Evolutionary conservation across 2,888 invertebrate genomes (phyloP).

Genomic region (Pterostichus madidus): DNA sequence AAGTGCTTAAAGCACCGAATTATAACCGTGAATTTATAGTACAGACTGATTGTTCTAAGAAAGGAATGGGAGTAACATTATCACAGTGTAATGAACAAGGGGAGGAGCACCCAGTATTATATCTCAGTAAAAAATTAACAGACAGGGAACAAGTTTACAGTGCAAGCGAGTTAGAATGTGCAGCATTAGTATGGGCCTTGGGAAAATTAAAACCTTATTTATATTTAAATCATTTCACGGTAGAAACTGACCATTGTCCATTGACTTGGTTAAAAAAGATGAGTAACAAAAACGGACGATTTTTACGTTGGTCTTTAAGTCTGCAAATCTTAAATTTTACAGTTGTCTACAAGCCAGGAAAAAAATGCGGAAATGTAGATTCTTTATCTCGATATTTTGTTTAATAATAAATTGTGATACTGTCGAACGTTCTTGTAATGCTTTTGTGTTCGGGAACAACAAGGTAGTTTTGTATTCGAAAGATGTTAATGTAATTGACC

Average conservation of each 20-base stretch:
- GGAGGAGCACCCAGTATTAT: constrained; percentile 33
- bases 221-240: constrained; percentile 11
- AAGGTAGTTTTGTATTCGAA: too few relatives aligned
- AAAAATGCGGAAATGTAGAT: constrained; percentile 34
- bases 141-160: constrained; percentile 46
- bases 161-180: constrained; percentile 42
- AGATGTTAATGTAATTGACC: too few relatives aligned
- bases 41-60: constrained; percentile 11
- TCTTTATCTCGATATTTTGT: constrained; percentile 18
- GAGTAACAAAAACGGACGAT: constrained; percentile 30
- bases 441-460: too few relatives aligned
- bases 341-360: constrained; percentile 26
- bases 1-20: too few relatives aligned
- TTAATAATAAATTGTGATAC: neutral
- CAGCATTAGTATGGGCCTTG: constrained; percentile 38
- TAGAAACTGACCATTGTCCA: constrained; percentile 42
- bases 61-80: constrained; percentile 45
- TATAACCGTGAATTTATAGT: constrained; percentile 16
- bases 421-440: too few relatives aligned
- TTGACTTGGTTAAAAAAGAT: too few relatives aligned
- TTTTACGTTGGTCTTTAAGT: constrained; percentile 36
- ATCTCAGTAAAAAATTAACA: constrained; percentile 26
- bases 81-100: constrained; percentile 8
- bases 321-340: constrained; percentile 46
- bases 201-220: constrained; percentile 20